A percentile compares a stretch with the other conserved stretches of the same genome.
Conservation (phyloP, 1,140 invertebrate species). For the Leptopilina boulardi region DNA sequence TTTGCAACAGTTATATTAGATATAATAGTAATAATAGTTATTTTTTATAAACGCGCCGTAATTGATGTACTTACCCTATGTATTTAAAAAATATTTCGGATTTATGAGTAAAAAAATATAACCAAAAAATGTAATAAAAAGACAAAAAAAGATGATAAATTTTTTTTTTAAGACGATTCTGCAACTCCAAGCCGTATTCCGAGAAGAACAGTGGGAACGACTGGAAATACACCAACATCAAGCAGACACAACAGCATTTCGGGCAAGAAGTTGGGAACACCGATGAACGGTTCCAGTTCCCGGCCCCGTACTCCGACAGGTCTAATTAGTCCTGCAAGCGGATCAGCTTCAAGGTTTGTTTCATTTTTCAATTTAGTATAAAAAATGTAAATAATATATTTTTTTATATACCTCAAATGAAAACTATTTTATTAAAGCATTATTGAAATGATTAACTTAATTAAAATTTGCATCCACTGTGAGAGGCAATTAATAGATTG, state of each 20-base stretch:
- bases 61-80: too few species aligned
- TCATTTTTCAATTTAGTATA: too few species aligned
- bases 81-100: too few species aligned
- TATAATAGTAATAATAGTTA: too few species aligned
- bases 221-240: conserved; percentile 70
- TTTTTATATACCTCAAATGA: too few species aligned
- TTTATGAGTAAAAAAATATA: too few species aligned
- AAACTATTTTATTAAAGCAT: too few species aligned
- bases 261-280: conserved; percentile 65
- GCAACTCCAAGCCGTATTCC: conserved; percentile 85
- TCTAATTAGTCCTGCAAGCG: conserved; percentile 80
- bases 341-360: conserved; percentile 45
- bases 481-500: conserved; percentile 17
- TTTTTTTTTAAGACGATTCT: conserved; percentile 65
- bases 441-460: neutral
- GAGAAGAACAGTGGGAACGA: conserved; percentile 78
- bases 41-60: too few species aligned
- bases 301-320: conserved; percentile 86
- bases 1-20: too few species aligned
- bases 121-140: conserved; percentile 4
- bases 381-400: too few species aligned
- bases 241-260: conserved; percentile 74
- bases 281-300: conserved; percentile 77
- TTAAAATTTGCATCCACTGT: conserved; percentile 9
- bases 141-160: too few species aligned